Evolutionary conservation across 2,113 vertebrate species (phyloP).

Genomic region (Stercorarius parasiticus): DNA sequence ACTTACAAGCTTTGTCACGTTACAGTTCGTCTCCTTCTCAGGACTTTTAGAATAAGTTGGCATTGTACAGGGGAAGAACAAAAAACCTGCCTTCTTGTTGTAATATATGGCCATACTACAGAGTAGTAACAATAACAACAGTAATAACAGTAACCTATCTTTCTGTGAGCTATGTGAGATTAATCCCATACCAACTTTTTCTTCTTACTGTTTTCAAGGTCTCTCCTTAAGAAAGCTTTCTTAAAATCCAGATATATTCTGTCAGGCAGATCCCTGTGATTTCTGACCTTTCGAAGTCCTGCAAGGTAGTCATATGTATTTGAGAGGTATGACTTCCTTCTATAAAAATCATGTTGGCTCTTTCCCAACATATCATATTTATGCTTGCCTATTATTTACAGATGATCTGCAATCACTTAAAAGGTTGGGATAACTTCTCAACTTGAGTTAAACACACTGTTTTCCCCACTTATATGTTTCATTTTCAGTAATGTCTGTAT

Average conservation of each 20-base stretch:
- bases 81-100: fast-evolving
- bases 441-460: neutral
- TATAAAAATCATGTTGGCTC: neutral
- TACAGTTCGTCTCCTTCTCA: neutral
- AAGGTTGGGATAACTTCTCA: neutral
- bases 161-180: neutral
- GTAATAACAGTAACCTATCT: neutral
- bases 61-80: fast-evolving
- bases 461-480: neutral
- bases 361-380: neutral
- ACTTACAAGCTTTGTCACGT: neutral
- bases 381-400: neutral
- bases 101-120: neutral
- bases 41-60: neutral
- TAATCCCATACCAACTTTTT: neutral
- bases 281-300: neutral
- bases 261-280: neutral
- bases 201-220: neutral
- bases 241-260: neutral
- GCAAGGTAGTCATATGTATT: neutral
- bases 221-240: neutral
- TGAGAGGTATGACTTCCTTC: neutral
- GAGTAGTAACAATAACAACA: neutral
- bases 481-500: neutral
- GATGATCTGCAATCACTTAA: neutral